Percentiles rank a stretch among this genome's conserved stretches.
These are phyloP conservation scores for Apantesis nais DNA, from an alignment of 2,888 invertebrate genomes.

Conservation along the genomic window DNA sequence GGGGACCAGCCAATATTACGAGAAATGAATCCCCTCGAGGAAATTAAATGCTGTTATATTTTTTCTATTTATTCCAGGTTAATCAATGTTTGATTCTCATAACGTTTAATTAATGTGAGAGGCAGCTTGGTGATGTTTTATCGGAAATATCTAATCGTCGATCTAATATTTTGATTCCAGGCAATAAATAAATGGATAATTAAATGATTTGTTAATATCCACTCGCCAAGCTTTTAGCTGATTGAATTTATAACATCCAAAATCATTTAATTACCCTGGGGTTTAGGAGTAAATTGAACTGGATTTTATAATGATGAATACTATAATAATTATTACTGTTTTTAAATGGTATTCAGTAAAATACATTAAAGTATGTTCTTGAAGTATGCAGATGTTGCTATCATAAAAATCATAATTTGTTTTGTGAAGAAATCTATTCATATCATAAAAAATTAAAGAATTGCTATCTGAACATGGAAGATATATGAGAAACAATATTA, in stretches of 20 bases:
- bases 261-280: background rate
- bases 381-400: too few species aligned
- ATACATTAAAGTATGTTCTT: too few species aligned
- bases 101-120: background rate
- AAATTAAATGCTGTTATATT: background rate
- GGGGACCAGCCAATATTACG: slow-evolving; percentile 9
- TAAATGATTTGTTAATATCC: background rate
- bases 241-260: background rate
- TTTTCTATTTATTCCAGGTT: background rate
- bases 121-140: background rate
- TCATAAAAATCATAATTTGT: too few species aligned
- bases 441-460: too few species aligned
- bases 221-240: background rate
- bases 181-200: background rate
- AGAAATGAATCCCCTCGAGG: background rate
- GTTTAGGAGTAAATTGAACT: background rate
- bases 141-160: background rate
- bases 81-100: background rate
- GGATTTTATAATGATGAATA: background rate
- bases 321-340: too few species aligned
- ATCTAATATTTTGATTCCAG: background rate
- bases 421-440: too few species aligned
- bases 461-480: too few species aligned
- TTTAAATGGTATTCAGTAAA: too few species aligned
- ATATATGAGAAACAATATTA: too few species aligned